Conservation (phyloP, 2,113 vertebrate genomes). For the Piprites chloris region DNA sequence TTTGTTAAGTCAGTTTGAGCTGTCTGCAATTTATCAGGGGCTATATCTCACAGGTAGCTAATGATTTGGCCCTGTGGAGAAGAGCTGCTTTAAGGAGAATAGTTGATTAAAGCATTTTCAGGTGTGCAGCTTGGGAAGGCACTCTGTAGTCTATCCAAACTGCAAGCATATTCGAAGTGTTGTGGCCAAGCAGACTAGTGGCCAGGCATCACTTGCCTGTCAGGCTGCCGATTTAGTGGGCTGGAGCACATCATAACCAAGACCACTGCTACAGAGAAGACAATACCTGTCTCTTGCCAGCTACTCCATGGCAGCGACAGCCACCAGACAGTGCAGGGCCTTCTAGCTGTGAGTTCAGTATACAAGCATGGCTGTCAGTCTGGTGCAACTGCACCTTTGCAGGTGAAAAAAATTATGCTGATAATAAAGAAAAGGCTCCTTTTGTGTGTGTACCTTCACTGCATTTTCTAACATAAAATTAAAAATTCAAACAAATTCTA, state of each 20-base stretch:
- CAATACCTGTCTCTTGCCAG: not conserved
- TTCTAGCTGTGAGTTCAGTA: not conserved
- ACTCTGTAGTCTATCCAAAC: not conserved
- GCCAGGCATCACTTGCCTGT: not conserved
- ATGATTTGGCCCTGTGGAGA: constrained; percentile 5
- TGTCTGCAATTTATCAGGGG: constrained; percentile 26
- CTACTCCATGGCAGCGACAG: not conserved
- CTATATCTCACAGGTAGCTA: not conserved
- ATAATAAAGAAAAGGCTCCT: not conserved
- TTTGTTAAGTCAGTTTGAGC: not conserved
- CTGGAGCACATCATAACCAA: not conserved
- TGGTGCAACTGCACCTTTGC: not conserved
- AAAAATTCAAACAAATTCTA: not conserved
- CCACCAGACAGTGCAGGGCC: not conserved
- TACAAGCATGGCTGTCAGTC: not conserved
- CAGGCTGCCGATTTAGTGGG: not conserved
- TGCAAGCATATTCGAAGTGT: not conserved
- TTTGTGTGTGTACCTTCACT: not conserved
- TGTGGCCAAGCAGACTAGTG: not conserved
- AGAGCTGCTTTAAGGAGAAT: constrained; percentile 26
- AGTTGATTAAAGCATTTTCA: constrained; percentile 21
- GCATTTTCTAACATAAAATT: not conserved
- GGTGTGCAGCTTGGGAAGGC: not conserved
- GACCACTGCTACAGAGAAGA: not conserved
- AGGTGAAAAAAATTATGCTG: not conserved